Conservation (phyloP, 2,888 invertebrate genomes). For the Cryptops parisi region DNA sequence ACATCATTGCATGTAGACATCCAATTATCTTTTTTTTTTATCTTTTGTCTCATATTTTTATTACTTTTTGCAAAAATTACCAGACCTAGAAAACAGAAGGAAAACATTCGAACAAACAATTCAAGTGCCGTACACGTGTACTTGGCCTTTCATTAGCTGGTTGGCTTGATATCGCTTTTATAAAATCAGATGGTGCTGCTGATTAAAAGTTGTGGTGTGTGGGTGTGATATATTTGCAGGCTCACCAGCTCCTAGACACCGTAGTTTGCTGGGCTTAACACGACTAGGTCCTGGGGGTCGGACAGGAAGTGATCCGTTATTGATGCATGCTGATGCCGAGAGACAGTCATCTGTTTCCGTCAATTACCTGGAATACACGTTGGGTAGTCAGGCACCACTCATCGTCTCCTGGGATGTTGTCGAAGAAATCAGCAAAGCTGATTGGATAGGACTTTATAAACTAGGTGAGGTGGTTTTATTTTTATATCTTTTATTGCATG, state of each 20-base stretch:
- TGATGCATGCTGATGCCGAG: constrained; percentile 14
- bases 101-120: too few species aligned
- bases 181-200: too few species aligned
- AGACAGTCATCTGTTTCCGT: constrained; percentile 28
- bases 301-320: constrained; percentile 17
- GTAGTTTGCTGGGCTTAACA: constrained; percentile 5
- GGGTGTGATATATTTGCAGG: too few species aligned
- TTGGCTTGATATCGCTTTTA: too few species aligned
- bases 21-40: too few species aligned
- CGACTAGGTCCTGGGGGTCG: constrained; percentile 11
- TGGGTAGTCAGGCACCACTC: constrained; percentile 25
- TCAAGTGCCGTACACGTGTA: too few species aligned
- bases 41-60: too few species aligned
- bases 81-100: too few species aligned
- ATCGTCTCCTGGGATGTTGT: constrained; percentile 32
- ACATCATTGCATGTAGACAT: too few species aligned
- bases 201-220: too few species aligned
- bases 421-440: constrained; percentile 29
- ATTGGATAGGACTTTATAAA: constrained; percentile 35
- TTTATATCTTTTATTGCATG: neutral
- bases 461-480: constrained; percentile 24
- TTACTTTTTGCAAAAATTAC: too few species aligned
- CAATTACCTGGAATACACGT: constrained; percentile 25
- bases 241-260: constrained; percentile 7
- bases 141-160: too few species aligned